These are phyloP conservation scores for Pterobdella sp. DNA, from an alignment of 2,888 invertebrate species.

Conservation along the genomic window DNA sequence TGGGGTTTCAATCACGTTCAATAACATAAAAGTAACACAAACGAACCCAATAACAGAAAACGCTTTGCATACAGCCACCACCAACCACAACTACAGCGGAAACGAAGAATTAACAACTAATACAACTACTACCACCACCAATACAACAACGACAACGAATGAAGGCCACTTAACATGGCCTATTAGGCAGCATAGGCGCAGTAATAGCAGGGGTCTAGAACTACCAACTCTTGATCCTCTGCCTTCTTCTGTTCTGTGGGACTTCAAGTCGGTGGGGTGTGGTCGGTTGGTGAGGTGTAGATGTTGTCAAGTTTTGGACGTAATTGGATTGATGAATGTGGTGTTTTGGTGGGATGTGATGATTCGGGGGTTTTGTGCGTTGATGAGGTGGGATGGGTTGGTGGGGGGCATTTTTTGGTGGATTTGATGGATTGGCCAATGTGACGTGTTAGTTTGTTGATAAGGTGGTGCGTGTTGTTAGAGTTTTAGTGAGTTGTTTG, in stretches of 20 bases:
- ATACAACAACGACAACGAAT: not conserved
- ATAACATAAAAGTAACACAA: too few species aligned
- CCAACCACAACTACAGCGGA: not conserved
- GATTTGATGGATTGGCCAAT: not conserved
- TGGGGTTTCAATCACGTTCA: too few species aligned
- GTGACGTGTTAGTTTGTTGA: not conserved
- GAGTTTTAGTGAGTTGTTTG: too few species aligned
- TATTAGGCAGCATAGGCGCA: constrained; percentile 43
- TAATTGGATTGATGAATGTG: not conserved
- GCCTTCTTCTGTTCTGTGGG: constrained; percentile 76
- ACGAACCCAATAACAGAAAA: too few species aligned
- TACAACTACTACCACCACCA: not conserved
- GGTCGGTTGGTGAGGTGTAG: not conserved
- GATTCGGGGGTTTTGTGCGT: not conserved
- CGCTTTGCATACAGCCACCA: too few species aligned
- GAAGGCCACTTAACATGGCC: constrained; percentile 39
- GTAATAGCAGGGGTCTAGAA: constrained; percentile 45
- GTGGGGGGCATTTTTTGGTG: not conserved
- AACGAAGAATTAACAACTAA: not conserved
- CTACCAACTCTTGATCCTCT: constrained; percentile 61
- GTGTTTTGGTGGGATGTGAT: not conserved
- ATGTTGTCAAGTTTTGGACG: not conserved
- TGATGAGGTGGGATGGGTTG: not conserved
- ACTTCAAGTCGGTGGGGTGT: constrained; percentile 63
- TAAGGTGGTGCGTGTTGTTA: not conserved